These are phyloP conservation scores for Megalops cyprinoides DNA, from an alignment of 2,797 vertebrate genomes.

Conservation along the genomic window DNA sequence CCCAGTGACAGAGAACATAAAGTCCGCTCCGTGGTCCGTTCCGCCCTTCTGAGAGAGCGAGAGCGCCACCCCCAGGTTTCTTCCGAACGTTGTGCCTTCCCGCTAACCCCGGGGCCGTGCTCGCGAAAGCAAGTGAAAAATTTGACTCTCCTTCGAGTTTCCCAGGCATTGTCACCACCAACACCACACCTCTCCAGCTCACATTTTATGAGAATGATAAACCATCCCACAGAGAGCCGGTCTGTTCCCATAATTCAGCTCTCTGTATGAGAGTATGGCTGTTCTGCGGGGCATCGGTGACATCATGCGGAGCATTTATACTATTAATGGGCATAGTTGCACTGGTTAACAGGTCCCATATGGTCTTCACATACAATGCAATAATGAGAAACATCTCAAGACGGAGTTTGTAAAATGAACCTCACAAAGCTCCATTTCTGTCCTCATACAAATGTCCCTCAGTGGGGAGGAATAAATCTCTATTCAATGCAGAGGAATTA, in stretches of 20 bases:
- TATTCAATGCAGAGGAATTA: not conserved
- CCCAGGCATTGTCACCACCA: constrained; percentile 23
- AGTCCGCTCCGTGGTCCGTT: not conserved
- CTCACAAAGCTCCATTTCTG: not conserved
- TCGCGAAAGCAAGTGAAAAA: constrained; percentile 23
- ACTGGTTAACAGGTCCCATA: constrained; percentile 33
- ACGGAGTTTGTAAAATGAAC: constrained; percentile 48
- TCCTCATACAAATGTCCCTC: not conserved
- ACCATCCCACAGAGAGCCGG: too few species aligned
- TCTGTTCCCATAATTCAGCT: constrained; percentile 54
- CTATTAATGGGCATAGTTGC: constrained; percentile 35
- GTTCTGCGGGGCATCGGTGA: constrained; percentile 38
- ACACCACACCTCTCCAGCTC: constrained; percentile 35
- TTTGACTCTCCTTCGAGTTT: not conserved
- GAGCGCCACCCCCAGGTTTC: constrained; percentile 15
- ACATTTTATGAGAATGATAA: constrained; percentile 32
- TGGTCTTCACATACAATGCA: constrained; percentile 27
- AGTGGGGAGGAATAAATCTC: not conserved
- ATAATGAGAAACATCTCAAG: constrained; percentile 68
- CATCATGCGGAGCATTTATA: constrained; percentile 43
- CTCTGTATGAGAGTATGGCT: constrained; percentile 36
- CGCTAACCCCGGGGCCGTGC: constrained; percentile 16
- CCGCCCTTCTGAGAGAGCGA: not conserved
- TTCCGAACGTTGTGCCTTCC: constrained; percentile 3
- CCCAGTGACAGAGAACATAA: not conserved